Evolutionary conservation across 2,797 vertebrate species (phyloP), one percentile per base, ranked within the genome.

Genomic region (Danio tinwini): DNA sequence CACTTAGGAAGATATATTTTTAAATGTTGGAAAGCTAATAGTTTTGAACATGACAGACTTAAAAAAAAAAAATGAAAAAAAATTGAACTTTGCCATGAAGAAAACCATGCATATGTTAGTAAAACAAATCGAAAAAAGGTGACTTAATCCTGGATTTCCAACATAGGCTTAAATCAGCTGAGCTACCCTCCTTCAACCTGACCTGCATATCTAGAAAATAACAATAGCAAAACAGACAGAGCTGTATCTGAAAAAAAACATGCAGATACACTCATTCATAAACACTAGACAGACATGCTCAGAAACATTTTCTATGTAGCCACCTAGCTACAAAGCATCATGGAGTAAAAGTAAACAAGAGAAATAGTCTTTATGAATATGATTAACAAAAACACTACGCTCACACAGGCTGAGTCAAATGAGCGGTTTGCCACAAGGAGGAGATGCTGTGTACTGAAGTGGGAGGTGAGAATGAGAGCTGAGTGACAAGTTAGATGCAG

Each of bases 381-480:
- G 2, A 67, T 58, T 58, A 50, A 59, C 40, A 50, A 68, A 56
- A 29, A 68, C 17, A 70, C 64, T 21, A 50, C 73, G 59, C 62
- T 40, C 71, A 70, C 37, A 55, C 21, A n/a, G n/a, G 10, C 61
- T 86, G 87, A 90, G 84, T 91, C 87, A 88, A 90, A 78, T 5
- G 67, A 78, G 47, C 1, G 61, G 82, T 86, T 80, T 85, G 76
- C 61, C 50, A 74, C 55, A 80, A 83, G 85, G 58, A 86, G 83
- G 86, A 81, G 85, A 84, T 64, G 87, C 81, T 82, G 90, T 88
- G 84, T 84, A 87, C 86, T 88, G 86, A 88, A 85, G 91, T 90
- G 88, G 90, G 89, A 90, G 90, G 88, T 85, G 88, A 86, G 88
- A 83, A 87, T 78, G 61, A 37, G 81, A 81, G 80, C 84, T 39